Evolutionary conservation across 2,797 vertebrate species (phyloP).

Genomic region (Harpagifer antarcticus): DNA sequence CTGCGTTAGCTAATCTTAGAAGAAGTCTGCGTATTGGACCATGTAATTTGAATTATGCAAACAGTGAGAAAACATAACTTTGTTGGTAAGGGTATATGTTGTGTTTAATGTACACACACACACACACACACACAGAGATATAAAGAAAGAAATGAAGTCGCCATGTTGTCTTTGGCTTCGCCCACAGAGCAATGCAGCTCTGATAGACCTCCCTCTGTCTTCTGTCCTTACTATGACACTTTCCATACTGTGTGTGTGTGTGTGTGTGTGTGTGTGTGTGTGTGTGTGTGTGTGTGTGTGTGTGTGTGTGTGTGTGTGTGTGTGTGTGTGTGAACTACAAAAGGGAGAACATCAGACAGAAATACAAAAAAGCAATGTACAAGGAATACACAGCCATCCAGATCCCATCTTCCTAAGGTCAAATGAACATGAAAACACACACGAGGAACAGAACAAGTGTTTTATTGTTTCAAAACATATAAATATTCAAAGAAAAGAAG

Average conservation of each 20-base stretch:
- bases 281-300: too few relatives aligned
- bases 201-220: slow-evolving; percentile 46
- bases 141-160: slow-evolving; percentile 42
- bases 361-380: slow-evolving; percentile 18
- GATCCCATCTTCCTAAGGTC: background rate
- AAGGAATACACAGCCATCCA: background rate
- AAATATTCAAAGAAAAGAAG: too few relatives aligned
- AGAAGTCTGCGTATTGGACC: too few relatives aligned
- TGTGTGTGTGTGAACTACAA: background rate
- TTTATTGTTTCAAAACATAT: slow-evolving; percentile 2
- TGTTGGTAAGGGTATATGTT: too few relatives aligned
- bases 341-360: background rate
- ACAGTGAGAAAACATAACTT: too few relatives aligned
- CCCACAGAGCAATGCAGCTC: slow-evolving; percentile 51
- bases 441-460: slow-evolving; percentile 5
- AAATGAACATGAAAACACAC: slow-evolving; percentile 9
- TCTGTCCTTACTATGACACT: slow-evolving; percentile 34
- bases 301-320: background rate
- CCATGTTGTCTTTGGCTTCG: slow-evolving; percentile 46
- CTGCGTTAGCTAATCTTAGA: too few relatives aligned
- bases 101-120: too few relatives aligned
- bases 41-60: too few relatives aligned
- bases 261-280: too few relatives aligned
- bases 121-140: slow-evolving; percentile 11
- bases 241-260: too few relatives aligned